Evolutionary conservation across 2,113 vertebrate genomes (phyloP), one percentile per base, ranked within the genome.

Genomic region (Pipa parva): DNA sequence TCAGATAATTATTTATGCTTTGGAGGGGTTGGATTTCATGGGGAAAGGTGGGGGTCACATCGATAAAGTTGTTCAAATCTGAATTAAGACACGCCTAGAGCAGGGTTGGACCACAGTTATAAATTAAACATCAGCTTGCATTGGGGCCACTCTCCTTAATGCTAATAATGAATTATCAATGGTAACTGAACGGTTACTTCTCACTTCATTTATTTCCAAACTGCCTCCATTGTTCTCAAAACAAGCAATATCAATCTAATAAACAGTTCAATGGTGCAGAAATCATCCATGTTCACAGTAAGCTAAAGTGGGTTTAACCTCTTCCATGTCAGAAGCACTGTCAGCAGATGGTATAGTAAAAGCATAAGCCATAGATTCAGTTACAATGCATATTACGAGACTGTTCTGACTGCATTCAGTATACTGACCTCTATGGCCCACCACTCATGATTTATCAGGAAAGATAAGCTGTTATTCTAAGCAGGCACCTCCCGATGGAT

Each of bases 1-100:
- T 82, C 82, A 85, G 77, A 86, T 89, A 88, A 89, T 88, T 88
- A 83, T 83, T 85, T 84, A 84, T 81, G n/a, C n/a, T n/a, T n/a
- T n/a, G n/a, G n/a, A n/a, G n/a, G n/a, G n/a, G n/a, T n/a, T n/a
- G n/a, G n/a, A n/a, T n/a, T n/a, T n/a, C n/a, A n/a, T 63, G 64
- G 48, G 69, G 59, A 75, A 78, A 2, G 55, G 55, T 59, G 46
- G 63, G 76, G 79, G 54, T 68, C 81, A 72, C 73, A 71, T 52
- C 77, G 74, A 65, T 65, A 28, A 85, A 83, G 81, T 75, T 83
- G 78, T 78, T 86, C 84, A 78, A 83, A 83, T 83, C 79, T 85
- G 78, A 78, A 83, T 78, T 73, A 79, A 81, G 77, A 82, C 59
- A 67, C 73, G 77, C 80, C 80, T 85, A 75, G 65, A 90, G 83